Evolutionary conservation across 2,797 vertebrate genomes (phyloP).

Genomic region (Parauchenoglanis punctatus): DNA sequence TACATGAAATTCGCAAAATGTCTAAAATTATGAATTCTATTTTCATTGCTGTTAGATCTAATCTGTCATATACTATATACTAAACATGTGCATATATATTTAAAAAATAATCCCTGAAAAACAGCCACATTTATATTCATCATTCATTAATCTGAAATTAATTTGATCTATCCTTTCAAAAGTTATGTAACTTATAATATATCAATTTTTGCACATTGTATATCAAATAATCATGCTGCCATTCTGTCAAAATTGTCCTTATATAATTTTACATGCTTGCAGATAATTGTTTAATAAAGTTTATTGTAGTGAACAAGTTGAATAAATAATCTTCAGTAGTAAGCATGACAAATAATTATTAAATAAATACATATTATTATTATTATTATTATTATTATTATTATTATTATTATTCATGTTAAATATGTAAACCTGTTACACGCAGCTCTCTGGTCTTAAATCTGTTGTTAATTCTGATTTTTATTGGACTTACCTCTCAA

Average conservation of each 20-base stretch:
- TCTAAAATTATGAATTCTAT: no score
- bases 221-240: not conserved
- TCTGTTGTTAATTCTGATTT: not conserved
- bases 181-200: no score
- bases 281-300: not conserved
- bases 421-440: not conserved
- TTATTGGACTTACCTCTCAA: conserved; percentile 26
- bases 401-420: not conserved
- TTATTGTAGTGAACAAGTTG: not conserved
- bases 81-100: not conserved
- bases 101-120: not conserved
- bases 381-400: not conserved
- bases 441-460: not conserved
- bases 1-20: not conserved
- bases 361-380: not conserved
- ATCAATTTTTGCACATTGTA: no score
- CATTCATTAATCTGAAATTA: not conserved
- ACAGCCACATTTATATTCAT: no score
- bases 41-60: not conserved
- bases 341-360: not conserved
- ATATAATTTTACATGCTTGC: not conserved
- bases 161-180: not conserved
- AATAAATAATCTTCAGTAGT: not conserved
- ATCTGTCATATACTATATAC: not conserved
- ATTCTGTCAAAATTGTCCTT: not conserved